These are phyloP conservation scores for Erythrocercus mccallii DNA, from an alignment of 2,113 vertebrate genomes.

Conservation along the genomic window DNA sequence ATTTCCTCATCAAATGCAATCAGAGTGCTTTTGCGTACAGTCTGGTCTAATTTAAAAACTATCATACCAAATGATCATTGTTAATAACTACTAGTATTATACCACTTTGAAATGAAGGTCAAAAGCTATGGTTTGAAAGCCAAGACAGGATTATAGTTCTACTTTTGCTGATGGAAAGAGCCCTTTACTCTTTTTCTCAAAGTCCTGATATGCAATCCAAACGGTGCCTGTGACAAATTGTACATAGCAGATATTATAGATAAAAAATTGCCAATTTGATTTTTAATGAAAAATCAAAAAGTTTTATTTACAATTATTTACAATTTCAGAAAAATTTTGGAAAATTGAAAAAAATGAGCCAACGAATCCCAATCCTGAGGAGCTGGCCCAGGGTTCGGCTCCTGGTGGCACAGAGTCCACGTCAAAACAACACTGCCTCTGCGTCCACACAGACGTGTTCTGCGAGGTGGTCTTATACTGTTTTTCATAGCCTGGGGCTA, in stretches of 20 bases:
- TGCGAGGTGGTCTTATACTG: too few species aligned
- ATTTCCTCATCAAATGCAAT: constrained; percentile 69
- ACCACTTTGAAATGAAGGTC: constrained; percentile 61
- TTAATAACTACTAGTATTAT: constrained; percentile 56
- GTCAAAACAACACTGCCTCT: too few species aligned
- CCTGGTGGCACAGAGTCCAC: too few species aligned
- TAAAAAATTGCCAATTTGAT: too few species aligned
- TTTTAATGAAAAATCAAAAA: too few species aligned
- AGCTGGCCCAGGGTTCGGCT: too few species aligned
- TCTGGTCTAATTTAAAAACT: constrained; percentile 69
- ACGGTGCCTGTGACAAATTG: neutral
- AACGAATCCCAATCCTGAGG: too few species aligned
- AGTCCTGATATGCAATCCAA: neutral
- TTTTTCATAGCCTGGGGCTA: too few species aligned
- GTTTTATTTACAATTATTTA: too few species aligned
- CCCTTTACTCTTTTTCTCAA: neutral
- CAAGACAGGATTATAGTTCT: neutral
- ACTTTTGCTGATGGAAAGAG: neutral
- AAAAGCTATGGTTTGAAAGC: constrained; percentile 47
- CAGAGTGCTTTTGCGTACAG: constrained; percentile 44
- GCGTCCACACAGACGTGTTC: too few species aligned
- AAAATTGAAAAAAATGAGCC: too few species aligned
- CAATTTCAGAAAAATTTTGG: too few species aligned
- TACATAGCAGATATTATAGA: neutral
- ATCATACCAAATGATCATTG: constrained; percentile 57